Percentiles rank a stretch among this genome's conserved stretches.
These are phyloP conservation scores for Mesopsocus fuscifrons DNA, from an alignment of 2,888 invertebrate genomes.

Conservation along the genomic window DNA sequence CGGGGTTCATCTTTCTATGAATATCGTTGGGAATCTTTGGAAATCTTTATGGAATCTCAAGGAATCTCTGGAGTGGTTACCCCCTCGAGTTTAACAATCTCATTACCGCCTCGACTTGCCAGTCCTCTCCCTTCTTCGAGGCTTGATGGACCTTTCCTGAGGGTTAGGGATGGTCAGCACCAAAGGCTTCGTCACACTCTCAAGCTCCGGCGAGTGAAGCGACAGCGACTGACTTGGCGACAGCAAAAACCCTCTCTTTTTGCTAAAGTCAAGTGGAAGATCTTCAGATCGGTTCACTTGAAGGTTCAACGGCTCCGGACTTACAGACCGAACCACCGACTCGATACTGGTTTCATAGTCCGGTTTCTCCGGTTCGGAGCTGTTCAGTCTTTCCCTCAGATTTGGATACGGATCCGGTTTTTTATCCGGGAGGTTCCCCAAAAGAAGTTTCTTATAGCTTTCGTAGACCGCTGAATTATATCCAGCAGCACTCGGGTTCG, in stretches of 20 bases:
- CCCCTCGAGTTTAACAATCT: no score
- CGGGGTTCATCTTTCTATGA: no score
- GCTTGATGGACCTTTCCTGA: slow-evolving; percentile 5
- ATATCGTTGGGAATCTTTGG: no score
- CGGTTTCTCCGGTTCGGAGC: slow-evolving; percentile 5
- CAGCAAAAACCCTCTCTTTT: not conserved
- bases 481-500: slow-evolving; percentile 18
- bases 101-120: slow-evolving; percentile 9
- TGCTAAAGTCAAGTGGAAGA: slow-evolving; percentile 3
- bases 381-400: slow-evolving; percentile 2
- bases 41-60: no score
- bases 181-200: slow-evolving; percentile 6
- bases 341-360: slow-evolving; percentile 5
- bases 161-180: slow-evolving; percentile 7
- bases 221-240: slow-evolving; percentile 5
- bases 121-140: not conserved
- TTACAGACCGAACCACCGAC: not conserved
- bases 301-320: not conserved
- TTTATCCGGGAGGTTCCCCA: not conserved
- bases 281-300: not conserved
- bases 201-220: slow-evolving; percentile 1
- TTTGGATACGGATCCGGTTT: slow-evolving; percentile 3
- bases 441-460: slow-evolving; percentile 4
- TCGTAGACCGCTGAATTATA: slow-evolving; percentile 22
- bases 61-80: no score